Conservation (phyloP, 2,888 invertebrate species). For the Allophyes oxyacanthae region DNA sequence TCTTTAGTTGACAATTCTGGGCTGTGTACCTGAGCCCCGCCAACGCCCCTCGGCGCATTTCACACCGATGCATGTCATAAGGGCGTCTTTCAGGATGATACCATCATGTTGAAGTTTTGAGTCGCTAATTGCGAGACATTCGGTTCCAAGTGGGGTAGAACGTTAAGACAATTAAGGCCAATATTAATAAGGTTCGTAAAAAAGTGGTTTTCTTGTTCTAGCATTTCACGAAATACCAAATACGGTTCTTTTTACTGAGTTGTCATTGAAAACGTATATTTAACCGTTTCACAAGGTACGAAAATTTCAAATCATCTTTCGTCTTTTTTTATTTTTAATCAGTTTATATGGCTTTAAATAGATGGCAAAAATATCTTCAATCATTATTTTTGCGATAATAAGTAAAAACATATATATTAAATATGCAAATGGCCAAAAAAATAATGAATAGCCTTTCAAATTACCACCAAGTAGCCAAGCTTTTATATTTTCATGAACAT, state of each 20-base stretch:
- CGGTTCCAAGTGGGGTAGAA: conserved; percentile 39
- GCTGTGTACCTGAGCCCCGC: conserved; percentile 87
- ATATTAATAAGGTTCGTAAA: conserved; percentile 41
- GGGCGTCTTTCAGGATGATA: conserved; percentile 82
- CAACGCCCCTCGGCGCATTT: conserved; percentile 80
- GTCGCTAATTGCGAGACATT: conserved; percentile 37
- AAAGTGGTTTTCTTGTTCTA: conserved; percentile 15
- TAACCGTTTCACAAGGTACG: no score
- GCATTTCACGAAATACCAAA: conserved; percentile 7
- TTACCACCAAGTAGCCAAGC: not conserved
- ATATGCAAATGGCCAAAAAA: no score
- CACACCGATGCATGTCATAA: conserved; percentile 79
- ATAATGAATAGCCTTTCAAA: no score
- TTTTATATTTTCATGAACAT: conserved; percentile 15
- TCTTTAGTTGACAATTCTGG: conserved; percentile 88
- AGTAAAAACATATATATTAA: no score
- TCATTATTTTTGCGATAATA: no score
- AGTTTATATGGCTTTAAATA: no score
- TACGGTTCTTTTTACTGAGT: not conserved
- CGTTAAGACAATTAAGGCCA: conserved; percentile 43
- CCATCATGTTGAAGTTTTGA: conserved; percentile 85
- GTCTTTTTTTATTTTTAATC: no score
- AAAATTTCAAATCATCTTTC: no score
- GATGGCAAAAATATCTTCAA: no score
- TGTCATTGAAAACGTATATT: no score